Evolutionary conservation across 2,113 vertebrate genomes (phyloP), one percentile per base, ranked within the genome.

Genomic region (Hyla sarda): DNA sequence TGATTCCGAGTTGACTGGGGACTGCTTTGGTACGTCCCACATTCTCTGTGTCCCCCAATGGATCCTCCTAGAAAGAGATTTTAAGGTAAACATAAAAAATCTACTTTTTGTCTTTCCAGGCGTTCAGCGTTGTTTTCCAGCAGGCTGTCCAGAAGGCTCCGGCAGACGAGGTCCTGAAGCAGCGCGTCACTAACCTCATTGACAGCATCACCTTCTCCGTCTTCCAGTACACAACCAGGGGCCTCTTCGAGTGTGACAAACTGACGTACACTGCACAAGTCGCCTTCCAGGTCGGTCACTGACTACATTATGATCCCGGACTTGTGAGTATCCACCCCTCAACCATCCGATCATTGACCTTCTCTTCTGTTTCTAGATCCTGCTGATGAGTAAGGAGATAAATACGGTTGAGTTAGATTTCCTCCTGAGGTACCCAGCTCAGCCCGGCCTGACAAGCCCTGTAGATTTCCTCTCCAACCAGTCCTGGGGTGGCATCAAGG

Each of bases 401-500:
- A 89, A 91, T 69, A 7, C 90, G 0, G 89, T 58, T 16, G 97
- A 98, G 88, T 88, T 99, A 89, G 96, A 99, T 90, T 99, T 99
- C 89, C 94, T 99, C n/a, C 94, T 99, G 72, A 93, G 97, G 37
- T 97, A 95, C 88, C 97, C 97, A 11, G 93, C 94, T 60, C 93
- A 95, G 86, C 91, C 96, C 0, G 91, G 93, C 23, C 86, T 93
- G 67, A 89, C 88, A 0, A 98, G 97, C 78, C 97, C 98, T 0
- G 94, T 99, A 87, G 97, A 98, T 58, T 99, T 99, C 92, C 93
- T 99, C 48, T 97, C 97, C 48, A 90, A 94, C 88, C 94, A 96
- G 34, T 95, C 96, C 23, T 99, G 98, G 98, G 97, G 97, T 84
- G 94, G 96, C 52, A 94, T 99, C 90, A 99, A 99, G 97, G 98